A percentile compares a stretch with the other conserved stretches of the same genome.
Conservation (phyloP, 2,113 vertebrate species). For the Cinclus mexicanus region DNA sequence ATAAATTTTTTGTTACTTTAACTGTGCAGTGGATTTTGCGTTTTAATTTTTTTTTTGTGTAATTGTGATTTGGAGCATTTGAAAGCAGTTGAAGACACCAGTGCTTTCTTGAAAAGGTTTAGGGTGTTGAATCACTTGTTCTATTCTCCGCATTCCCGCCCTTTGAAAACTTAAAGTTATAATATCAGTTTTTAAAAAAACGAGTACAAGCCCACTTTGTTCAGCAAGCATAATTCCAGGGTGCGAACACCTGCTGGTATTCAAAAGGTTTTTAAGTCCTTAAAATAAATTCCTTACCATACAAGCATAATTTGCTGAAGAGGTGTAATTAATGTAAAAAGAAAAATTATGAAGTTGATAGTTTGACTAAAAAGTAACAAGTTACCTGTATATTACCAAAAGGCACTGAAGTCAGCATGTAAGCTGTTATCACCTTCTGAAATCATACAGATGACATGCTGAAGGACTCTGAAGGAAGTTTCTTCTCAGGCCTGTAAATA, state of each 20-base stretch:
- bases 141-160: rapidly evolving
- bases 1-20: neutral
- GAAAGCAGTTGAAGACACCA: neutral
- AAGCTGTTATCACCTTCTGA: neutral
- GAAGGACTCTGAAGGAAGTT: neutral
- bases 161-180: neutral
- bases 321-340: neutral
- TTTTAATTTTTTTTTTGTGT: neutral
- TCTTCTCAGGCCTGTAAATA: neutral
- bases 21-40: neutral
- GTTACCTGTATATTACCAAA: neutral
- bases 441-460: neutral
- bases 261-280: neutral
- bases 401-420: neutral
- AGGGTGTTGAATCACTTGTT: neutral
- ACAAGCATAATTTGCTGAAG: neutral
- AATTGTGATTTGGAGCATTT: neutral
- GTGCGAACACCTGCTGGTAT: neutral
- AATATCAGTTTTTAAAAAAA: neutral
- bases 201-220: neutral
- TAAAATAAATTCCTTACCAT: neutral
- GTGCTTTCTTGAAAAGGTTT: neutral
- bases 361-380: neutral
- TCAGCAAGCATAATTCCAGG: neutral
- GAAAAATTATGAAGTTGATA: neutral